Percentiles rank a stretch among this genome's conserved stretches.
phyloP scores from a whole-genome alignment of 2,888 invertebrate genomes.

The Conus canariensis region DNA sequence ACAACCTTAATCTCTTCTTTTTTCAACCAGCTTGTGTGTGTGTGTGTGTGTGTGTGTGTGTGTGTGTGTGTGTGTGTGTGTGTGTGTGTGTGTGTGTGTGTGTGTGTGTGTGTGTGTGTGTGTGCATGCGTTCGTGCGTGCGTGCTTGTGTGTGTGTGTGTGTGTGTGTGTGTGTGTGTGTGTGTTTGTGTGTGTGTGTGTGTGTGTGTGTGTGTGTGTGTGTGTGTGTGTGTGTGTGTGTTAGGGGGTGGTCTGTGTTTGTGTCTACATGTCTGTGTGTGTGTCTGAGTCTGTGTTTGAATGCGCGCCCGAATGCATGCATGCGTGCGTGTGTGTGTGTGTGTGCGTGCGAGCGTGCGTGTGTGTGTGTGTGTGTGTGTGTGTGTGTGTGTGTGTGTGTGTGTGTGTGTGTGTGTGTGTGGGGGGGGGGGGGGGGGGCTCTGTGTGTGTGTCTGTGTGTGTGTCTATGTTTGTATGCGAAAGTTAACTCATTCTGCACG shows the following conservation, averaged over 20 bases:
- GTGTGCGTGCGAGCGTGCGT: background rate
- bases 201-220: too few species aligned
- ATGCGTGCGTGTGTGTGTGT: background rate
- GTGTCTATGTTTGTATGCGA: too few species aligned
- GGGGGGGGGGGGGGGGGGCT: background rate
- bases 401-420: conserved; percentile 14
- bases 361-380: conserved; percentile 9
- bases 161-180: too few species aligned
- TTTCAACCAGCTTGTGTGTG: too few species aligned
- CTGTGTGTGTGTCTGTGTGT: too few species aligned
- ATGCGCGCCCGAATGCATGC: background rate
- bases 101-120: conserved; percentile 8
- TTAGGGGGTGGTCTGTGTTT: background rate
- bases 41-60: background rate
- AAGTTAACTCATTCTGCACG: too few species aligned
- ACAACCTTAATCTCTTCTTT: too few species aligned
- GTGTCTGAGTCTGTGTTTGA: background rate
- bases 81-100: background rate
- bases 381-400: conserved; percentile 14
- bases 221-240: background rate
- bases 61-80: conserved; percentile 10
- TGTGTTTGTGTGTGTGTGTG: too few species aligned
- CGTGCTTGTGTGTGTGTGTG: background rate
- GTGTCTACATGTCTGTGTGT: background rate
- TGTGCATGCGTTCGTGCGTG: background rate